These are phyloP conservation scores for Bembecia ichneumoniformis DNA, from an alignment of 2,888 invertebrate genomes.

Conservation along the genomic window DNA sequence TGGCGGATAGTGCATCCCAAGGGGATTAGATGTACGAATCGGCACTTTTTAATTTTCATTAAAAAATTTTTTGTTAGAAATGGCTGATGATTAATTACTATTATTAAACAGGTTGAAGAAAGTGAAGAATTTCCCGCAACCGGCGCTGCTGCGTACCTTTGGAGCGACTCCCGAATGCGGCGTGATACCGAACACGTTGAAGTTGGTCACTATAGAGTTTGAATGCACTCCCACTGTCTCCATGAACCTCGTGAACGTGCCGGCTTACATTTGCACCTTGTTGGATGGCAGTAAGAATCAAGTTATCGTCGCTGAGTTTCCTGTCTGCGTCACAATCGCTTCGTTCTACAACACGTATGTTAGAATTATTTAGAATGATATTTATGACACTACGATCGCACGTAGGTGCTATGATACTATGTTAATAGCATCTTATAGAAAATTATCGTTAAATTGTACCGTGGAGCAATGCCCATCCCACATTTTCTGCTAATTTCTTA, in stretches of 20 bases:
- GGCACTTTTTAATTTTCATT: too few species aligned
- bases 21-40: too few species aligned
- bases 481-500: too few species aligned
- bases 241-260: constrained; percentile 51
- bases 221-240: constrained; percentile 55
- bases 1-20: too few species aligned
- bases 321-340: constrained; percentile 52
- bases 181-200: constrained; percentile 36
- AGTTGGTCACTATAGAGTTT: constrained; percentile 41
- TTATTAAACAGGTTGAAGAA: constrained; percentile 52
- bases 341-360: constrained; percentile 65
- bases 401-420: too few species aligned
- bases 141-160: constrained; percentile 45
- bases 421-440: too few species aligned
- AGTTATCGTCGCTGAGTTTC: constrained; percentile 61
- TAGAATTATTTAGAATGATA: background rate
- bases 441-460: too few species aligned
- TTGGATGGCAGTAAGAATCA: constrained; percentile 58
- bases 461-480: too few species aligned
- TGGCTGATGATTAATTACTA: too few species aligned
- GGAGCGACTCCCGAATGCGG: constrained; percentile 45
- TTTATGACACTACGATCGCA: too few species aligned
- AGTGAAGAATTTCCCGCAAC: constrained; percentile 59
- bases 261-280: constrained; percentile 52
- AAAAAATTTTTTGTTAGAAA: too few species aligned